Percentiles rank a stretch among this genome's conserved stretches.
Conservation (phyloP, 1,140 invertebrate genomes). For the Cataglyphis hispanica region DNA sequence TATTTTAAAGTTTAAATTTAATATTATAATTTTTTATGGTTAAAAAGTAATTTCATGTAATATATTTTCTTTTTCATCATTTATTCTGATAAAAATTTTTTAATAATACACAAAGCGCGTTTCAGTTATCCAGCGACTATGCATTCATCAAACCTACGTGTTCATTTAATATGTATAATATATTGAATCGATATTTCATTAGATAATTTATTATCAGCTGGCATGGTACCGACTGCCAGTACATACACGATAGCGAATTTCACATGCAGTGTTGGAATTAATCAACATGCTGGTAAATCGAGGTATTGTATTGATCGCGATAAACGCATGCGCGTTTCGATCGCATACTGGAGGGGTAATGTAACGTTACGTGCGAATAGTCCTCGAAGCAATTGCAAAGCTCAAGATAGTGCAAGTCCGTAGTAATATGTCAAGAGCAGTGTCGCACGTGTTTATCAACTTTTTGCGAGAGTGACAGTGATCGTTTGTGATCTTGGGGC, state of each 20-base stretch:
- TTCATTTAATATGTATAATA: too few relatives aligned
- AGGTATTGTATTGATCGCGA: constrained; percentile 70
- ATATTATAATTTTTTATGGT: too few relatives aligned
- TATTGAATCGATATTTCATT: neutral
- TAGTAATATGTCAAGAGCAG: constrained; percentile 60
- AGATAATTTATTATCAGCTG: constrained; percentile 25
- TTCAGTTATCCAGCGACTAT: too few relatives aligned
- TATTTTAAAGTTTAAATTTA: too few relatives aligned
- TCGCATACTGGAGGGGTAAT: constrained; percentile 60
- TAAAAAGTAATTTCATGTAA: too few relatives aligned
- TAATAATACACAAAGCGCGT: too few relatives aligned
- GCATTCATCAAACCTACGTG: too few relatives aligned
- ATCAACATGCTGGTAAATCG: constrained; percentile 49
- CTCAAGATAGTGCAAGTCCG: constrained; percentile 29
- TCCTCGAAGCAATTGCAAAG: constrained; percentile 57
- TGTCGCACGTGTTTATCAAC: constrained; percentile 63
- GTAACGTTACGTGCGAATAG: constrained; percentile 42
- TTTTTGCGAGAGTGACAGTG: constrained; percentile 17
- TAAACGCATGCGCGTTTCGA: constrained; percentile 71
- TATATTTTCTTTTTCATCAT: neutral
- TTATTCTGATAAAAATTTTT: too few relatives aligned
- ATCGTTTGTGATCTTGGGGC: neutral
- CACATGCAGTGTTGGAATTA: constrained; percentile 2
- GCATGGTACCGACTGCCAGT: constrained; percentile 38
- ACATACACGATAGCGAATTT: neutral